Evolutionary conservation across 2,888 invertebrate species (phyloP).

Genomic region (Coenonympha glycerion): DNA sequence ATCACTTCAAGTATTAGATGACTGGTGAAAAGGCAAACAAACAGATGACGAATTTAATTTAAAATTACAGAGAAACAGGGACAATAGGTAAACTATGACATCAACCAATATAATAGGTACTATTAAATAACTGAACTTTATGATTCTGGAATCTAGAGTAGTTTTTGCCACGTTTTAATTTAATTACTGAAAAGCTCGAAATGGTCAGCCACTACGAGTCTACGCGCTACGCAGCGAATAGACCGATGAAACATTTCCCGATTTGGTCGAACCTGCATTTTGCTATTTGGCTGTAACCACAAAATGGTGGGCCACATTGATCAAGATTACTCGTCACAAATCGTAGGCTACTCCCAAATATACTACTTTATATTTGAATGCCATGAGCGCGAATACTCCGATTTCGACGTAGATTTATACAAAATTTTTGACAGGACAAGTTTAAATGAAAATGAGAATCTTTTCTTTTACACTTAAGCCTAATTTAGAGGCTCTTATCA

Average conservation of each 20-base stretch:
- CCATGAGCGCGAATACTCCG: background rate
- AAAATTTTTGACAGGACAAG: too few species aligned
- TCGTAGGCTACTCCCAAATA: conserved; percentile 2
- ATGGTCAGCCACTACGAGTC: conserved; percentile 8
- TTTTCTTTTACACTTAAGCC: too few species aligned
- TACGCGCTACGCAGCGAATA: conserved; percentile 7
- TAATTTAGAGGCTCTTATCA: too few species aligned
- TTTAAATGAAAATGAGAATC: too few species aligned
- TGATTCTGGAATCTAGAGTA: background rate
- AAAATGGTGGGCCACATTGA: conserved; percentile 25
- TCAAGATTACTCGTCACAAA: conserved; percentile 23
- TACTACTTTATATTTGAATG: conserved; percentile 6
- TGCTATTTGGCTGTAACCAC: conserved; percentile 22
- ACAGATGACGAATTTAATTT: too few species aligned
- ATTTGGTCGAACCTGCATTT: conserved; percentile 20
- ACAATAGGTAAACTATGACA: too few species aligned
- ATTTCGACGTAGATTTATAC: background rate
- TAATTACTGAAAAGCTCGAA: conserved; percentile 14
- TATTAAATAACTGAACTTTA: too few species aligned
- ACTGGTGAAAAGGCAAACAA: too few species aligned
- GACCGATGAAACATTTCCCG: conserved; percentile 16
- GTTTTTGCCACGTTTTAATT: conserved; percentile 6
- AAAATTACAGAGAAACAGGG: too few species aligned
- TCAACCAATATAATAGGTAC: too few species aligned
- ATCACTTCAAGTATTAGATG: too few species aligned